A percentile compares a stretch with the other conserved stretches of the same genome.
phyloP scores from a whole-genome alignment of 2,888 invertebrate genomes.

The Brenthis ino region DNA sequence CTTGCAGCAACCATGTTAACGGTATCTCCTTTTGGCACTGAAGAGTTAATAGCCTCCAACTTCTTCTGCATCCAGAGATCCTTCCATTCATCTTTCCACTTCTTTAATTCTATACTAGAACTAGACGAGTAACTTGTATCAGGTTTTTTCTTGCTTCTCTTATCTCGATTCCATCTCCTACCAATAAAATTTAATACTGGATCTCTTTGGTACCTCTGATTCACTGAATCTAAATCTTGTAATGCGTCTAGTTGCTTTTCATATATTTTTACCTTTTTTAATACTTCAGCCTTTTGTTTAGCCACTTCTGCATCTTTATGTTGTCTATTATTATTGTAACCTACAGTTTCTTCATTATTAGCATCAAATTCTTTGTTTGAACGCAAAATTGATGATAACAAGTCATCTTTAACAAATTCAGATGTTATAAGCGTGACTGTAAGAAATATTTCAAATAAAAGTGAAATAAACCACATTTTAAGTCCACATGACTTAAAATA shows the following conservation, averaged over 20 bases:
- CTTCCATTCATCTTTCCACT: conserved; percentile 52
- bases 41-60: conserved; percentile 52
- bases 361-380: not conserved
- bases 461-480: conserved; percentile 48
- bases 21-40: conserved; percentile 51
- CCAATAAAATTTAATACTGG: conserved; percentile 41
- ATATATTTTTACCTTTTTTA: conserved; percentile 27
- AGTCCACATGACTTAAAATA: conserved; percentile 43
- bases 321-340: conserved; percentile 18
- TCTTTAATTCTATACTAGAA: conserved; percentile 46
- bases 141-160: conserved; percentile 32
- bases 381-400: conserved; percentile 37
- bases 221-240: conserved; percentile 23
- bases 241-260: conserved; percentile 20
- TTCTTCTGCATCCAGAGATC: conserved; percentile 49
- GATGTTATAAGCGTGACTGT: conserved; percentile 42
- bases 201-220: conserved; percentile 48
- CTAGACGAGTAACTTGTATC: conserved; percentile 40
- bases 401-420: conserved; percentile 41
- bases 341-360: conserved; percentile 12
- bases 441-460: conserved; percentile 37
- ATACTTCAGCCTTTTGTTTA: conserved; percentile 30
- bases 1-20: conserved; percentile 72
- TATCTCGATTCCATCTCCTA: conserved; percentile 44
- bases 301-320: conserved; percentile 20